These are phyloP conservation scores for Drosophila monieri DNA, from an alignment of 2,888 invertebrate genomes.

Conservation along the genomic window DNA sequence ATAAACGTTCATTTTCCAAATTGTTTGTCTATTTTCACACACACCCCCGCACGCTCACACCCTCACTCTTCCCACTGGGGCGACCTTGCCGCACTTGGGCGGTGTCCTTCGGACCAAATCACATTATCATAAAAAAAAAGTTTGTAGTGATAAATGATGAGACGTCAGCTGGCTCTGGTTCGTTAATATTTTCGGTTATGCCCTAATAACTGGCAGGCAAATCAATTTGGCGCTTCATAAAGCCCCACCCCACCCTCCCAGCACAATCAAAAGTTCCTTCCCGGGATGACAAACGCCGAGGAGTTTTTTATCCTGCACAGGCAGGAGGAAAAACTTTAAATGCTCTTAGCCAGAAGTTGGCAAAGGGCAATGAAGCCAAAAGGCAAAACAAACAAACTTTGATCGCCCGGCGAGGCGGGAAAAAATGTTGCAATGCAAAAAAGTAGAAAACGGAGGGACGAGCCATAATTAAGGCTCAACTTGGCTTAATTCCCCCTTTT, in stretches of 20 bases:
- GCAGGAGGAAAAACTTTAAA: slow-evolving; percentile 61
- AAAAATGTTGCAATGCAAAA: slow-evolving; percentile 28
- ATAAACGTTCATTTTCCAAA: slow-evolving; percentile 51
- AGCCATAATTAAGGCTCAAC: slow-evolving; percentile 74
- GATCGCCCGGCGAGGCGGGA: slow-evolving; percentile 33
- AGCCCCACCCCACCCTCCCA: slow-evolving; percentile 17
- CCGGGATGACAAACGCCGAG: slow-evolving; percentile 32
- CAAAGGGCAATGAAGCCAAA: slow-evolving; percentile 33
- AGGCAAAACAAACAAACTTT: slow-evolving; percentile 57
- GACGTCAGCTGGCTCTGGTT: slow-evolving; percentile 57
- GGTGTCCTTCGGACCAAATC: slow-evolving; percentile 52
- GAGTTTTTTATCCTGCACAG: slow-evolving; percentile 38
- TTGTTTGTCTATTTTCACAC: slow-evolving; percentile 39
- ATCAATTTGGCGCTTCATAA: slow-evolving; percentile 74
- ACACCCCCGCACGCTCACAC: slow-evolving; percentile 13
- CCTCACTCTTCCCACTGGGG: slow-evolving; percentile 11
- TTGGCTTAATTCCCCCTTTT: slow-evolving; percentile 62
- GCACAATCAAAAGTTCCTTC: slow-evolving; percentile 52
- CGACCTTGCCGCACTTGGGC: slow-evolving; percentile 53
- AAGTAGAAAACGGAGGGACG: neutral
- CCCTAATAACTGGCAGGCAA: slow-evolving; percentile 70
- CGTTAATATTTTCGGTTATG: slow-evolving; percentile 75
- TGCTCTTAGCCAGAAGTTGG: slow-evolving; percentile 43
- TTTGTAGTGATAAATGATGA: slow-evolving; percentile 71
- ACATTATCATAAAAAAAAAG: slow-evolving; percentile 35